phyloP scores from a whole-genome alignment of 2,797 vertebrate genomes.

The Chrysocyon brachyurus region DNA sequence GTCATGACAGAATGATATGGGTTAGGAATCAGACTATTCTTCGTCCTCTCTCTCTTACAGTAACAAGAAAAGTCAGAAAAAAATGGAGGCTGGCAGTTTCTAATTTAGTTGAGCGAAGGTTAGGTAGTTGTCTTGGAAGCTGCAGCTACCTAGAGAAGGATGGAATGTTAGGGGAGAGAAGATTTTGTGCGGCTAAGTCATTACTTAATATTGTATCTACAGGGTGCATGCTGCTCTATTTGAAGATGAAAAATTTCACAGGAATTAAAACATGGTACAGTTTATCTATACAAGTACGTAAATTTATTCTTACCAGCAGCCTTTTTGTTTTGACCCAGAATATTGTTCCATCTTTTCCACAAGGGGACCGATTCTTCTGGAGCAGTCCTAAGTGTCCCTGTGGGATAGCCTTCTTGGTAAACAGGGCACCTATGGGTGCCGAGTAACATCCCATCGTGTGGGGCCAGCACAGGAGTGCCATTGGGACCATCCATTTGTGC shows the following conservation, averaged over 20 bases:
- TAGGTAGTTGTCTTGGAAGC: slow-evolving; percentile 44
- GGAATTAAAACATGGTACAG: not conserved
- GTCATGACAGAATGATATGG: slow-evolving; percentile 14
- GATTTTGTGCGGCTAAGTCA: not conserved
- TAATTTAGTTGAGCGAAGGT: slow-evolving; percentile 26
- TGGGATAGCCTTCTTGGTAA: slow-evolving; percentile 87
- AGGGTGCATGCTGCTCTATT: not conserved
- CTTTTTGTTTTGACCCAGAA: slow-evolving; percentile 88
- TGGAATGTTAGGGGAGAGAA: not conserved
- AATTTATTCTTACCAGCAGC: slow-evolving; percentile 87
- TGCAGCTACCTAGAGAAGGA: not conserved
- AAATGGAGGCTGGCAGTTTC: slow-evolving; percentile 36
- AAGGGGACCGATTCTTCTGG: slow-evolving; percentile 92
- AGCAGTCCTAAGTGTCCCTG: slow-evolving; percentile 89
- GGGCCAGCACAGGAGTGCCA: slow-evolving; percentile 59
- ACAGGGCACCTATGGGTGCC: slow-evolving; percentile 81
- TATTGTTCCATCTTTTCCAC: slow-evolving; percentile 88
- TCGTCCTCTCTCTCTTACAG: slow-evolving; percentile 27
- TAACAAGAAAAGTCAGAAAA: slow-evolving; percentile 19
- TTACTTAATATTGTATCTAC: slow-evolving; percentile 15
- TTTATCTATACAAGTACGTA: slow-evolving; percentile 48
- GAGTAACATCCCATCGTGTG: slow-evolving; percentile 80
- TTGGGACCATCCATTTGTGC: slow-evolving; percentile 80
- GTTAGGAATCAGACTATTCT: not conserved
- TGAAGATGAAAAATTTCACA: slow-evolving; percentile 36